These are phyloP conservation scores for Drepanosiphum platanoidis DNA, from an alignment of 2,888 invertebrate species.

Conservation along the genomic window DNA sequence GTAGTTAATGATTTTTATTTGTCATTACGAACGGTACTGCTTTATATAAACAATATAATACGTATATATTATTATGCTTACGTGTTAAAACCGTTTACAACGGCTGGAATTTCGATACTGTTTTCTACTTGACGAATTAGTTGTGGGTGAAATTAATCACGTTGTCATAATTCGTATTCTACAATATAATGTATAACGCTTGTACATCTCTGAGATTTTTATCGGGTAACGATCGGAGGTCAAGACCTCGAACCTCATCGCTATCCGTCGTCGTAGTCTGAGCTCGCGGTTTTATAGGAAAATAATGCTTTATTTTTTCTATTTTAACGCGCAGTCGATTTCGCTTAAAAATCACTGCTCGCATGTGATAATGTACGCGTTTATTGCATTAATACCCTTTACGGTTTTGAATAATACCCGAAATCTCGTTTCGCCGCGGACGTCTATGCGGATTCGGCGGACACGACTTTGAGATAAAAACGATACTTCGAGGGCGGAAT, in stretches of 20 bases:
- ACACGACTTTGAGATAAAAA: background rate
- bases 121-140: background rate
- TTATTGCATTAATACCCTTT: background rate
- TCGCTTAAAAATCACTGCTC: background rate
- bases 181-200: background rate
- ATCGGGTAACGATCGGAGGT: background rate
- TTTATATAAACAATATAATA: background rate
- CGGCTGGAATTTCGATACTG: background rate
- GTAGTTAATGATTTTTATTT: conserved; percentile 14
- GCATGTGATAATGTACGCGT: no score
- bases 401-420: background rate
- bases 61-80: background rate
- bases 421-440: background rate
- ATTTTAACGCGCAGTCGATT: background rate
- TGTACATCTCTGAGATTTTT: background rate
- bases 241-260: no score
- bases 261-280: no score
- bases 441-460: background rate
- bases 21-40: background rate
- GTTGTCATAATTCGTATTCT: background rate
- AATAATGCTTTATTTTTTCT: background rate
- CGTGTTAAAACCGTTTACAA: background rate
- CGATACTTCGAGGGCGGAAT: background rate
- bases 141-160: background rate
- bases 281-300: background rate